Conservation (phyloP, 2,113 vertebrate species). For the Labeo catla region DNA sequence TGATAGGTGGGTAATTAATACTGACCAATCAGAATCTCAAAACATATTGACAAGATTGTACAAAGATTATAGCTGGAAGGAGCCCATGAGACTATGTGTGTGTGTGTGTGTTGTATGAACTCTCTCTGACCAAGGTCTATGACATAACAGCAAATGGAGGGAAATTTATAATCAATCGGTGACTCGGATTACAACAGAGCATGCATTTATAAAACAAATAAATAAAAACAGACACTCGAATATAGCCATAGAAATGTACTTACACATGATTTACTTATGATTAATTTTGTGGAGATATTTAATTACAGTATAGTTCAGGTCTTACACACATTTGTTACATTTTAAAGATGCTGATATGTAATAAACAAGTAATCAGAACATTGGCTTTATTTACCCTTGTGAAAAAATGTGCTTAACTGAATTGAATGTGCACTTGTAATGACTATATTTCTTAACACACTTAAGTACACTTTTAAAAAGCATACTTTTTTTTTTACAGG, state of each 20-base stretch:
- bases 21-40: slow-evolving; percentile 15
- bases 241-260: background rate
- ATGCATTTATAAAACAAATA: background rate
- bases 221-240: background rate
- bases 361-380: no score
- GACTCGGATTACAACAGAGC: background rate
- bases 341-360: background rate
- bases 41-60: background rate
- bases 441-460: no score
- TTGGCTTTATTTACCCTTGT: background rate
- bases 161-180: background rate
- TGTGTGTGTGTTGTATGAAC: background rate
- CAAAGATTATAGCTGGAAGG: background rate
- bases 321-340: background rate
- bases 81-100: background rate
- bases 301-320: background rate
- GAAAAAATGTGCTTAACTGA: background rate
- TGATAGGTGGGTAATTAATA: slow-evolving; percentile 24
- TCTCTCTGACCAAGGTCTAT: background rate
- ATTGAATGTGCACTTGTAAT: no score
- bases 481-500: no score
- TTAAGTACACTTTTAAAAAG: no score
- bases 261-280: background rate
- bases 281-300: background rate
- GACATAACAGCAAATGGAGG: background rate